These are phyloP conservation scores for Cephalopachus bancanus DNA, from an alignment of 2,797 vertebrate genomes.

Conservation along the genomic window DNA sequence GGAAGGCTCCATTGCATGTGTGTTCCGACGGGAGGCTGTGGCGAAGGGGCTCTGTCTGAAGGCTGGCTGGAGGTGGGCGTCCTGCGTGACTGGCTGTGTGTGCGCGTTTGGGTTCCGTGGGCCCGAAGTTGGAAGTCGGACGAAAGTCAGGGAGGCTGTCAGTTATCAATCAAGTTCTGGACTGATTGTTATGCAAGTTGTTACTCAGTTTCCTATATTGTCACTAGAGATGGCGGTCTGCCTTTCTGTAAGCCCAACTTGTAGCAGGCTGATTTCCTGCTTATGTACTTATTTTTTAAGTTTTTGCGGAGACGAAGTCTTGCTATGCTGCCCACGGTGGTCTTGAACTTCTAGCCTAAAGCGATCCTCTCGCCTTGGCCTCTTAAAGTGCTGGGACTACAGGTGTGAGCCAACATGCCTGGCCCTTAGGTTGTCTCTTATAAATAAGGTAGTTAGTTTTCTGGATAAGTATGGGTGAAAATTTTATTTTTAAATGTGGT, in stretches of 20 bases:
- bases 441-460: neutral
- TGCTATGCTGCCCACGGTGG: too few relatives aligned
- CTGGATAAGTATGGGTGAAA: neutral
- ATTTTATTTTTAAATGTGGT: neutral
- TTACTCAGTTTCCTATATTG: conserved; percentile 12
- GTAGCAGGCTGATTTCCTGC: neutral
- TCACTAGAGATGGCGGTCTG: neutral
- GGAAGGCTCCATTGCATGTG: neutral
- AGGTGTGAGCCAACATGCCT: too few relatives aligned
- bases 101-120: neutral
- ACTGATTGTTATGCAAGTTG: neutral
- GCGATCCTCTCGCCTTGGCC: too few relatives aligned
- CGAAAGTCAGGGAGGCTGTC: neutral
- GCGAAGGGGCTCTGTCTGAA: neutral
- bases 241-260: neutral
- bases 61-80: neutral
- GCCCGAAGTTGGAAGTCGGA: neutral
- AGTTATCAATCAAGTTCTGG: conserved; percentile 1
- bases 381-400: too few relatives aligned
- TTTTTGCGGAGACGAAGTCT: too few relatives aligned
- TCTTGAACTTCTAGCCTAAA: too few relatives aligned
- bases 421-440: neutral
- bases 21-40: neutral
- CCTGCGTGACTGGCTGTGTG: neutral
- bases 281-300: too few relatives aligned